These are phyloP conservation scores for Plecotus auritus DNA, from an alignment of 2,113 vertebrate species.

Conservation along the genomic window DNA sequence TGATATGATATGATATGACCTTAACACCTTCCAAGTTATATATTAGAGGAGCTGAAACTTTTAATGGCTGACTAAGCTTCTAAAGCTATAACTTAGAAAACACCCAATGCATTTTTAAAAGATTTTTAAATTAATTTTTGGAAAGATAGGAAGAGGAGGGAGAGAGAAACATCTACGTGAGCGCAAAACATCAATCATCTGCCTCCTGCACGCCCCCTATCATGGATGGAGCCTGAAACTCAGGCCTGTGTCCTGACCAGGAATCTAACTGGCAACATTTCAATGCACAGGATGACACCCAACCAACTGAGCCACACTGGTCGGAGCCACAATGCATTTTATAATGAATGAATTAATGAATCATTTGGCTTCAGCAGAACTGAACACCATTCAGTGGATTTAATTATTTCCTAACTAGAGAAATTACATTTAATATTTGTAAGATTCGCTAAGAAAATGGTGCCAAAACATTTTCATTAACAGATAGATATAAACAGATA, in stretches of 20 bases:
- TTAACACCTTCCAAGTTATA: background rate
- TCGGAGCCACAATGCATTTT: background rate
- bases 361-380: background rate
- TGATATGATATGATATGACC: background rate
- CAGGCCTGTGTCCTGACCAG: too few relatives aligned
- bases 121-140: background rate
- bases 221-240: too few relatives aligned
- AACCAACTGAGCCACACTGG: background rate
- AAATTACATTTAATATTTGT: background rate
- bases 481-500: background rate
- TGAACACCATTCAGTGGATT: background rate
- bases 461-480: background rate
- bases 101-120: background rate
- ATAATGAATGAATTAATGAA: background rate
- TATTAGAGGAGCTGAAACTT: background rate
- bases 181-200: background rate
- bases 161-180: background rate
- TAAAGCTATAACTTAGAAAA: background rate
- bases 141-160: background rate
- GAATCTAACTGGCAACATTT: background rate
- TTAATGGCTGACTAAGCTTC: background rate
- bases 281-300: background rate
- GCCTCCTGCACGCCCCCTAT: background rate
- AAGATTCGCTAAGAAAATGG: background rate
- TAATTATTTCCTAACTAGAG: background rate